Evolutionary conservation across 2,888 invertebrate genomes (phyloP), one percentile per base, ranked within the genome.

Genomic region (Linnaemya vulpina): DNA sequence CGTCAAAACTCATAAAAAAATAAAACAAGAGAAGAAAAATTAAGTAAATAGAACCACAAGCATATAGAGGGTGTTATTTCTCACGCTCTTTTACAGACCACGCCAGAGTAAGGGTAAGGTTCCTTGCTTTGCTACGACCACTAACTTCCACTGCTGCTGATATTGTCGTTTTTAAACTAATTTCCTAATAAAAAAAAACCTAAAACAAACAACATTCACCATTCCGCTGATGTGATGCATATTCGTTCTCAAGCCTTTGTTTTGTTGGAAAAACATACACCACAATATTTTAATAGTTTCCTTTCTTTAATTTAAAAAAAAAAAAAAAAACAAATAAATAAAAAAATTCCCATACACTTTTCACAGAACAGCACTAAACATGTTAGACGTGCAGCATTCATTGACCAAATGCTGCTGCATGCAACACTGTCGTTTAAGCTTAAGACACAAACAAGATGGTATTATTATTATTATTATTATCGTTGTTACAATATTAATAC

Each of bases 281-380:
- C 65, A 79, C 74, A 80, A 75, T 46, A 73, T 81, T 84, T 85
- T 78, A 85, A 76, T 76, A 85, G 75, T 85, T 85, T 82, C 85
- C 85, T 85, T 85, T 85, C 71, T 63, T 82, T 79, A 78, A 85
- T 79, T 74, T 74, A 22, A 78, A 75, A 43, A 43, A 46, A n/a
- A 51, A 35, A 71, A 40, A 55, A 38, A 74, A 22, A 38, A 60
- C 3, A 51, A 58, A 73, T 15, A 51, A n/a, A n/a, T n/a, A n/a
- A n/a, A n/a, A 74, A 78, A 82, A 82, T 82, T 85, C 85, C 85
- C 85, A 85, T 82, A 77, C 20, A 60, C 62, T 78, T 71, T 63
- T 62, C 43, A 43, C 10, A 55, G 25, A 17, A n/a, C 15, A 43
- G n/a, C 17, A 43, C 49, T 3, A 17, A 20, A 20, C 65, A 11